Percentiles rank a stretch among this genome's conserved stretches.
phyloP scores from a whole-genome alignment of 2,888 invertebrate species.

The Nudaria mundana region DNA sequence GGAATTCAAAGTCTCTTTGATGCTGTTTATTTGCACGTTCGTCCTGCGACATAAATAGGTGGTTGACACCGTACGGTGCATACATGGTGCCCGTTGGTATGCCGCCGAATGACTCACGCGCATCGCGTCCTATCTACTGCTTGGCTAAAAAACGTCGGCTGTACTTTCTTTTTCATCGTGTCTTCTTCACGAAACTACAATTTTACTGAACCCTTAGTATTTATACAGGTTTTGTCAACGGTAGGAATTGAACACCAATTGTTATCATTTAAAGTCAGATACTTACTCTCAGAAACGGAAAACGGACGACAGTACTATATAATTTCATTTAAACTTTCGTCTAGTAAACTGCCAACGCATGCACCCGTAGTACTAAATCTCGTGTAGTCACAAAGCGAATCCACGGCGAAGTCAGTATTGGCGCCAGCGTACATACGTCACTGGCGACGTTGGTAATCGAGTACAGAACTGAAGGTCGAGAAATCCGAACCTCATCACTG shows the following conservation, averaged over 20 bases:
- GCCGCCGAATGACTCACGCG: constrained; percentile 64
- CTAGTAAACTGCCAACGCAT: constrained; percentile 27
- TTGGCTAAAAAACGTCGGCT: constrained; percentile 53
- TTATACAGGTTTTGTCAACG: neutral
- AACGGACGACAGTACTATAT: too few species aligned
- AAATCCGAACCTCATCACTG: constrained; percentile 70
- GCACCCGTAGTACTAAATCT: constrained; percentile 36
- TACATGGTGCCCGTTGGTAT: constrained; percentile 69
- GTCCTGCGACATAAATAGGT: constrained; percentile 80
- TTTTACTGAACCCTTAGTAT: constrained; percentile 29
- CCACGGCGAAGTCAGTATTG: constrained; percentile 53
- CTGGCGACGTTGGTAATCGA: constrained; percentile 73
- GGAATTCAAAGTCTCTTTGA: constrained; percentile 76
- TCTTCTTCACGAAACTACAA: constrained; percentile 30
- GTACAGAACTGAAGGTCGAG: constrained; percentile 71
- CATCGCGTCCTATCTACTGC: constrained; percentile 49
- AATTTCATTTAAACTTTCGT: too few species aligned
- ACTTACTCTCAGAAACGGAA: too few species aligned
- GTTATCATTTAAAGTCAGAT: too few species aligned
- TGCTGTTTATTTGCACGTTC: constrained; percentile 77
- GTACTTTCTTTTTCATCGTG: constrained; percentile 54
- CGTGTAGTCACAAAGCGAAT: constrained; percentile 50
- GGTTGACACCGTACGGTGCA: constrained; percentile 74
- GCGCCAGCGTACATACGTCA: constrained; percentile 66
- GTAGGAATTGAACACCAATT: too few species aligned